Percentiles rank a stretch among this genome's conserved stretches.
Conservation (phyloP, 2,113 vertebrate species). For the Micronycteris hirsuta region DNA sequence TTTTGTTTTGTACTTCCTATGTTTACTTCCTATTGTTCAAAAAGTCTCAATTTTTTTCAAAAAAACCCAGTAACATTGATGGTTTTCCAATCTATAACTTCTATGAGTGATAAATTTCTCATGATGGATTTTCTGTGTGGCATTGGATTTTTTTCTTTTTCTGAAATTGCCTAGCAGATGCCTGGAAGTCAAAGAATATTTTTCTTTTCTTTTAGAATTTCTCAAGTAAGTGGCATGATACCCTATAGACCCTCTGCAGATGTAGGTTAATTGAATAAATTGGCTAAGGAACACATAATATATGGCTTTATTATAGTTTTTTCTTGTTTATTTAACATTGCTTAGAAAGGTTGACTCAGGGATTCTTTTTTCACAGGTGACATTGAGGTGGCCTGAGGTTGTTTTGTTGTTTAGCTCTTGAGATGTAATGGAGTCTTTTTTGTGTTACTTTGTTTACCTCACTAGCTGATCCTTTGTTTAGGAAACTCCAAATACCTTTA, state of each 20-base stretch:
- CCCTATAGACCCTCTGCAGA: neutral
- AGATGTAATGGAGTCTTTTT: neutral
- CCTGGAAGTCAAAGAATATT: neutral
- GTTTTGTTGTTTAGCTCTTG: neutral
- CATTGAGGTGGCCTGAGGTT: neutral
- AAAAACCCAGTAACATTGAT: neutral
- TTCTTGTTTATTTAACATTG: neutral
- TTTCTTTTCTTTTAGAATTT: constrained; percentile 4
- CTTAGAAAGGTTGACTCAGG: neutral
- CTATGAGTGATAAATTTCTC: neutral
- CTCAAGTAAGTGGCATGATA: neutral
- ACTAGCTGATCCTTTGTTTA: neutral
- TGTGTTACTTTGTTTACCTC: neutral
- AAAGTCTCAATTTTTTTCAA: neutral
- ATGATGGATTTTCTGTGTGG: neutral
- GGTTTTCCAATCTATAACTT: neutral
- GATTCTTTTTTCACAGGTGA: neutral
- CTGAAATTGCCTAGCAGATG: neutral
- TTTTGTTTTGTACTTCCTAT: neutral
- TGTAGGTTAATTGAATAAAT: neutral
- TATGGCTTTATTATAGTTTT: neutral
- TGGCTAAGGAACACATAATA: neutral
- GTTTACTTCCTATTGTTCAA: neutral
- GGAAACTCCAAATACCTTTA: neutral
- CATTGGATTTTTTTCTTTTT: neutral